A percentile compares a stretch with the other conserved stretches of the same genome.
These are phyloP conservation scores for Anseranas semipalmata DNA, from an alignment of 2,113 vertebrate species.

Conservation along the genomic window DNA sequence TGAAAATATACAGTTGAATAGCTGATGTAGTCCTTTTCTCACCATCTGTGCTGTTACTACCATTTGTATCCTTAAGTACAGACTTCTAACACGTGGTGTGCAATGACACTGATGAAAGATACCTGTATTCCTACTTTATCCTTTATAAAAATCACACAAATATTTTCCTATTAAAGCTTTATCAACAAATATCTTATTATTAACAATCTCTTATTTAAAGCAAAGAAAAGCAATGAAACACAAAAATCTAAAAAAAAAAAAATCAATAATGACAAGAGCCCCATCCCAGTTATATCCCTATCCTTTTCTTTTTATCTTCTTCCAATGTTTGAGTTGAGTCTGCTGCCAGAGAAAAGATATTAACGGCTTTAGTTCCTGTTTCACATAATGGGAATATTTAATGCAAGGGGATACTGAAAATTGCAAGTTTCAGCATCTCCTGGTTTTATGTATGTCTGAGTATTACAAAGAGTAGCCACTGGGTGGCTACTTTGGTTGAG, in stretches of 20 bases:
- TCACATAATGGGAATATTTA: not conserved
- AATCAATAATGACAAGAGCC: not conserved
- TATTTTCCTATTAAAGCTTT: not conserved
- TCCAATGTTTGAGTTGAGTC: not conserved
- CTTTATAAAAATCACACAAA: not conserved
- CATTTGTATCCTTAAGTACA: not conserved
- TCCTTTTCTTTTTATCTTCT: not conserved
- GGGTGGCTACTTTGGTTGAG: constrained; percentile 35
- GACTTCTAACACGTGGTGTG: not conserved
- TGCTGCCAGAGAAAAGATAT: not conserved
- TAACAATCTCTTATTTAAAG: not conserved
- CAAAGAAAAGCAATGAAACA: not conserved
- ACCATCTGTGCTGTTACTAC: not conserved
- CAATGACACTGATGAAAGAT: not conserved
- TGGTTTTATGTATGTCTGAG: not conserved
- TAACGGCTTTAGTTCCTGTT: not conserved
- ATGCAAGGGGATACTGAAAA: not conserved
- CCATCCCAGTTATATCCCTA: not conserved
- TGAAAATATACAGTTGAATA: not conserved
- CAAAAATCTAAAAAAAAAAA: not conserved
- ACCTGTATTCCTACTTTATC: not conserved
- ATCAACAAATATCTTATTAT: not conserved
- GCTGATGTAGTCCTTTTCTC: not conserved
- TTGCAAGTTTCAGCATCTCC: not conserved
- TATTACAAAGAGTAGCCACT: constrained; percentile 19